Evolutionary conservation across 2,888 invertebrate genomes (phyloP).

Genomic region (Agriotes lineatus): DNA sequence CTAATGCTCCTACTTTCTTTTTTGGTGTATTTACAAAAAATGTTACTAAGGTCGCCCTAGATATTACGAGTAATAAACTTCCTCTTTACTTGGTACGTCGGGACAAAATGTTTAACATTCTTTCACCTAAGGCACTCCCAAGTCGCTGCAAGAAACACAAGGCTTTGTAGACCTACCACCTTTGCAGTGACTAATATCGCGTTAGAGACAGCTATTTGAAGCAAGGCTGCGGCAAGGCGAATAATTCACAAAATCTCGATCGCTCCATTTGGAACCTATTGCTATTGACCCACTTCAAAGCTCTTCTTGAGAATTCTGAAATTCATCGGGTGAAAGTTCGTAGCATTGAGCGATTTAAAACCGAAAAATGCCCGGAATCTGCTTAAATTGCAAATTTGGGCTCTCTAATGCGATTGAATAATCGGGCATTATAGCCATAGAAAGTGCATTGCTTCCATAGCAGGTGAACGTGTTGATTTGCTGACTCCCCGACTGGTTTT

Average conservation of each 20-base stretch:
- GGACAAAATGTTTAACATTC: slow-evolving; percentile 35
- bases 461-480: slow-evolving; percentile 10
- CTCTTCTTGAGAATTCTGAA: background rate
- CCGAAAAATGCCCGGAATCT: background rate
- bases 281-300: background rate
- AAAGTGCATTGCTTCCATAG: slow-evolving; percentile 17
- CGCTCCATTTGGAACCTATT: background rate
- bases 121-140: slow-evolving; percentile 35
- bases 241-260: background rate
- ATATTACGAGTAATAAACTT: too few species aligned
- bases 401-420: slow-evolving; percentile 7
- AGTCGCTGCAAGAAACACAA: slow-evolving; percentile 30
- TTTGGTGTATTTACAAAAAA: too few species aligned
- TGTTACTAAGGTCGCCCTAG: too few species aligned
- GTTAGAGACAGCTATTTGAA: slow-evolving; percentile 3
- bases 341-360: slow-evolving; percentile 2
- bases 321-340: background rate
- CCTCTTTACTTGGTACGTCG: slow-evolving; percentile 6
- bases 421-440: background rate
- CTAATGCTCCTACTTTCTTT: too few species aligned
- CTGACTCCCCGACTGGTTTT: background rate
- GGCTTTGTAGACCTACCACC: slow-evolving; percentile 32
- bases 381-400: slow-evolving; percentile 5
- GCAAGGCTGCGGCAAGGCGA: slow-evolving; percentile 13
- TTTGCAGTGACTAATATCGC: slow-evolving; percentile 20